Conservation (phyloP, 2,113 vertebrate species). For the Hoplias malabaricus region DNA sequence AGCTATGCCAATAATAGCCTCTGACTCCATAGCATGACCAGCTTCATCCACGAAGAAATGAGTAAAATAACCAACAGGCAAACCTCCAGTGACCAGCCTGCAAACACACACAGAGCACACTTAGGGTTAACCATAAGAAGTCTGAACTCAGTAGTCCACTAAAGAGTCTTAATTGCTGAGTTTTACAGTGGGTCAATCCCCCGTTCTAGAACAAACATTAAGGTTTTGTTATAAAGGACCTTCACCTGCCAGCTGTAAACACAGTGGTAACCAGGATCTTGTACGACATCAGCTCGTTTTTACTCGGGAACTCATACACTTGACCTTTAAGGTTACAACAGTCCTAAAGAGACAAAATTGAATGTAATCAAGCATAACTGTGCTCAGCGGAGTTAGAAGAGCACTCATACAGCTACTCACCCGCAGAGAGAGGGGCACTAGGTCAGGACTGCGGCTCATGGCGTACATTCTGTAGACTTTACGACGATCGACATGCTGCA, state of each 20-base stretch:
- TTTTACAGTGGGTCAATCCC: too few relatives aligned
- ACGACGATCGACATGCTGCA: constrained; percentile 69
- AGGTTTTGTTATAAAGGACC: too few relatives aligned
- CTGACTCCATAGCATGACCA: constrained; percentile 84
- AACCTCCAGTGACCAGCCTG: constrained; percentile 81
- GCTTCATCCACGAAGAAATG: constrained; percentile 94
- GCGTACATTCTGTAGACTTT: constrained; percentile 84
- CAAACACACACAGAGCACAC: too few relatives aligned
- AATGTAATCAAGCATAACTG: too few relatives aligned
- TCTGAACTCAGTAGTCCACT: too few relatives aligned
- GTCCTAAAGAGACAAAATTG: constrained; percentile 59
- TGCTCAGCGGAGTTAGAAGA: too few relatives aligned
- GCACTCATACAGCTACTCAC: too few relatives aligned
- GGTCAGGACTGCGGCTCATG: constrained; percentile 67
- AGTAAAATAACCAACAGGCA: constrained; percentile 80
- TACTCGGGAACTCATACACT: constrained; percentile 73
- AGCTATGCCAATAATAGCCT: constrained; percentile 80
- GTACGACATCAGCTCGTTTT: constrained; percentile 76
- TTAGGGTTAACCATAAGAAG: too few relatives aligned
- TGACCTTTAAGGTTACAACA: constrained; percentile 82
- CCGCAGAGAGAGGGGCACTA: constrained; percentile 71
- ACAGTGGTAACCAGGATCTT: constrained; percentile 85
- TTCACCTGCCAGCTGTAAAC: constrained; percentile 88
- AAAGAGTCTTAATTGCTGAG: too few relatives aligned
- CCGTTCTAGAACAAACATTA: too few relatives aligned